Base-by-base conservation (phyloP, 1,140 invertebrate genomes). In the Zaprionus tsacasi region DNA sequence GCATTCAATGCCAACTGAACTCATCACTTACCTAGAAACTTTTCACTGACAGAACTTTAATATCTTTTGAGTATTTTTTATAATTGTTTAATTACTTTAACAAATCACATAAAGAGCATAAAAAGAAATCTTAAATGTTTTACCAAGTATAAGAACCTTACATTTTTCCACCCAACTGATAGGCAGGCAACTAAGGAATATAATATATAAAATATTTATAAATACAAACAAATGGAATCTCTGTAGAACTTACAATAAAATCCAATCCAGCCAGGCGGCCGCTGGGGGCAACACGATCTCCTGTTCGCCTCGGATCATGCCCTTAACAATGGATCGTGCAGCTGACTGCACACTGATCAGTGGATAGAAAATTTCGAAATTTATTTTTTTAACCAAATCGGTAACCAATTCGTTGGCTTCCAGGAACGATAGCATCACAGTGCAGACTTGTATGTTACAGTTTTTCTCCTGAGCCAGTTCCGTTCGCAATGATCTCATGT, bases 401-500 rank as follows among this genome's bases (percentile, higher is more conserved):
- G 11, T 48, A 1, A 89, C 52, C 11, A 67, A 63, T 0, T 66
- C 50, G 40, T 89, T 89, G n/a, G 85, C 63, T 6, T 48, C 30
- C 27, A 89, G 33, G 13, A 89, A 90, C 1, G 21, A 35, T 10
- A 86, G 85, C 27, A 82, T 52, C 0, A 61, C 86, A 2, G 81
- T 90, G 52, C 52, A 52, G n/a, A 81, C 72, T 6, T 71, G 59
- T 7, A 89, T 89, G 21, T 86, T 45, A 8, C 33, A 30, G 15
- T 70, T 70, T 0, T 68, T 40, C 36, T 86, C 81, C 17, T 76
- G 6, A 1, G n/a, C 25, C 30, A 89, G 25, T 36, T 89, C 85
- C 57, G 69, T 21, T 21, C 93, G 92, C 6, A 97, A 59, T 0
- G 95, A 93, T 73, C 96, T 95, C 95, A 96, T 96, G 21, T 96